These are phyloP conservation scores for Hipposideros larvatus DNA, from an alignment of 2,797 vertebrate species.

Conservation along the genomic window DNA sequence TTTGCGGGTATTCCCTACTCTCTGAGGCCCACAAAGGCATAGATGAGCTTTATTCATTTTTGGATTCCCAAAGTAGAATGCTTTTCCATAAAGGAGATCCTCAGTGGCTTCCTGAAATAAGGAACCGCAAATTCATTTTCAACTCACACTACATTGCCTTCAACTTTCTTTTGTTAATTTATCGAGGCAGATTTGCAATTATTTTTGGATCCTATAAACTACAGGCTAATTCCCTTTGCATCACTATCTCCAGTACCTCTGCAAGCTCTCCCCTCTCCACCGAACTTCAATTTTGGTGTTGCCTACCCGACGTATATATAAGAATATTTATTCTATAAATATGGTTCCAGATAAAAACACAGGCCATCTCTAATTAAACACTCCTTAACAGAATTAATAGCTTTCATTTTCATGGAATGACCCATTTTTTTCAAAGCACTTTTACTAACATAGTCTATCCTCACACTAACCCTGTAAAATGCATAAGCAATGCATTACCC, in stretches of 20 bases:
- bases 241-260: background rate
- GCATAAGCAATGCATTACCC: background rate
- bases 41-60: background rate
- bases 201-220: background rate
- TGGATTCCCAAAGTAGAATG: background rate
- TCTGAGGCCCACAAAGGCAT: background rate
- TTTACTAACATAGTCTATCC: background rate
- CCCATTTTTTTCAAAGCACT: background rate
- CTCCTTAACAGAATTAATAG: background rate
- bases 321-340: background rate
- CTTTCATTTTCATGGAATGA: background rate
- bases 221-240: background rate
- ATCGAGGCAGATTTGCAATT: background rate
- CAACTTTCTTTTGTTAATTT: background rate
- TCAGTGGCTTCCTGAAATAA: background rate
- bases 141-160: background rate
- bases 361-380: background rate
- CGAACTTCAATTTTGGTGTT: background rate
- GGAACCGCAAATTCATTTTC: background rate
- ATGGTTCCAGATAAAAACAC: background rate
- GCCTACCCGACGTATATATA: background rate
- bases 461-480: background rate
- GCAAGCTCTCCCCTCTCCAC: background rate
- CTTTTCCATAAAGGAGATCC: background rate
- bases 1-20: background rate